Evolutionary conservation across 2,888 invertebrate genomes (phyloP).

Genomic region (Nesidiocoris tenuis): DNA sequence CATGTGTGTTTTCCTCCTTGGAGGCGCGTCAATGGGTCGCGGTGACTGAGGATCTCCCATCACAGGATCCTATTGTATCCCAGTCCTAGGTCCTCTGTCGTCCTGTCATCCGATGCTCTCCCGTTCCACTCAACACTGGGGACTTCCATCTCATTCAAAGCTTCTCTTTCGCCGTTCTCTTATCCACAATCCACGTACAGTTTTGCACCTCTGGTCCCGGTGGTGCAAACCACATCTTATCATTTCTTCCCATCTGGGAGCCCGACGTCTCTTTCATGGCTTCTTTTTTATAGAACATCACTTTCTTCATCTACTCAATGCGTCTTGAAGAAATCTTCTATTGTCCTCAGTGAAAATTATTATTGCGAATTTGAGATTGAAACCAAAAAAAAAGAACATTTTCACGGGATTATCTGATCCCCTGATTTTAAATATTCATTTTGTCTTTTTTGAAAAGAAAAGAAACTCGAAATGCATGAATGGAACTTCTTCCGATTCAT

Average conservation of each 20-base stretch:
- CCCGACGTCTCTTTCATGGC: not conserved
- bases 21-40: constrained; percentile 6
- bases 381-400: too few species aligned
- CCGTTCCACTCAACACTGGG: not conserved
- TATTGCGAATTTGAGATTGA: too few species aligned
- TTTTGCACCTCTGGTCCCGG: not conserved
- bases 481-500: not conserved
- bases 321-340: too few species aligned
- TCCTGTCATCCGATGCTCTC: not conserved
- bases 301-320: too few species aligned
- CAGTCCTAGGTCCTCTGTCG: not conserved
- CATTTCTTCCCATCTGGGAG: not conserved
- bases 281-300: too few species aligned
- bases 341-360: too few species aligned
- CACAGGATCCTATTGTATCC: constrained; percentile 14
- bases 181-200: not conserved
- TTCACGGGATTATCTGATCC: too few species aligned
- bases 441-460: too few species aligned
- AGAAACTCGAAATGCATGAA: too few species aligned
- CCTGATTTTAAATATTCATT: too few species aligned
- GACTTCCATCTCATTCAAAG: not conserved
- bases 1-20: constrained; percentile 22
- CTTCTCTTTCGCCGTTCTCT: not conserved
- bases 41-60: constrained; percentile 14
- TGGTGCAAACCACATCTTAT: not conserved